Base-by-base conservation (phyloP, 2,888 invertebrate species). In the Stenodema calcarata region DNA sequence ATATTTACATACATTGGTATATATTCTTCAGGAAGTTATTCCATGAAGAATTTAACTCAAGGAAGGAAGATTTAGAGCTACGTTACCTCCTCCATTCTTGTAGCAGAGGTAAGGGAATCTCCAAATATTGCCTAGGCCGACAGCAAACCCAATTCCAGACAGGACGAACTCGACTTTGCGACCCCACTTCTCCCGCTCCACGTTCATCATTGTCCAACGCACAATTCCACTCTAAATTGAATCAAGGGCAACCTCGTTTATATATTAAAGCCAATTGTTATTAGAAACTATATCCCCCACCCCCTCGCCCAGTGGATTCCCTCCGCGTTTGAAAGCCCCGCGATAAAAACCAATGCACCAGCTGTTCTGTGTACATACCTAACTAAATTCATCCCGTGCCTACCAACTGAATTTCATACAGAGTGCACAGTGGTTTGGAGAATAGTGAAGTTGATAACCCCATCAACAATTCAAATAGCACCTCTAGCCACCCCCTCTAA, bases 41-140 rank as follows among this genome's bases (percentile, higher is more conserved):
- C n/a, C n/a, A n/a, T n/a, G n/a, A n/a, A n/a, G n/a, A n/a, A n/a
- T n/a, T n/a, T n/a, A n/a, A n/a, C n/a, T n/a, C n/a, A n/a, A n/a
- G n/a, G n/a, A n/a, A n/a, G 42, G 7, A 42, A 42, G 42, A 42
- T 7, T 54, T 75, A 88, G 18, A 4, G 75, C 30, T 41, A 76
- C 76, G 12, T 89, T 91, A 89, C 92, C 92, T 83, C 92, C 92
- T 16, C 92, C 92, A 89, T 92, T 92, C 88, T 92, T 92, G 90
- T 92, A 93, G 89, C 92, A 92, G 11, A 93, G 91, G 88, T 94
- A 94, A 3, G 94, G 94, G 90, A 94, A 94, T 87, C 94, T 91
- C 94, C 94, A 94, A 14, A 94, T 91, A 89, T 94, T 94, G 70
- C 94, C 94, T n/a, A 94, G 90, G 0, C 94, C 93, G 73, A 94